Percentiles rank a stretch among this genome's conserved stretches.
Evolutionary conservation across 2,888 invertebrate species (phyloP).

Genomic region (Dermolepida albohirtum): DNA sequence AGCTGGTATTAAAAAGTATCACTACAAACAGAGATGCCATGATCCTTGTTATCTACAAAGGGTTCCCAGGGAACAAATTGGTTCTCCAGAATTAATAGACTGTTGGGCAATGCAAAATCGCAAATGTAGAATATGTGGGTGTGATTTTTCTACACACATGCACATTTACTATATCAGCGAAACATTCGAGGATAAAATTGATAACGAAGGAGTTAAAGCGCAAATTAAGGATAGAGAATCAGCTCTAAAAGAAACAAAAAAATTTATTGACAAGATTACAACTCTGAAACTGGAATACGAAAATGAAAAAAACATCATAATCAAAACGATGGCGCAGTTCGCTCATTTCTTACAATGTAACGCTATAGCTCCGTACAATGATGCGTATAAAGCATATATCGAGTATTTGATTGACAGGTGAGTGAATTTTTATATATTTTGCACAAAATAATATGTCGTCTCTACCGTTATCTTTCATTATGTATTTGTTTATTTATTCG

Average conservation of each 20-base stretch:
- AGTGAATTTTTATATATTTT: no score
- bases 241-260: conserved; percentile 48
- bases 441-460: no score
- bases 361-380: conserved; percentile 59
- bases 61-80: conserved; percentile 57
- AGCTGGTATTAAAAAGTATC: conserved; percentile 53
- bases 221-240: conserved; percentile 49
- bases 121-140: conserved; percentile 54
- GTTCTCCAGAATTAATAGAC: conserved; percentile 54
- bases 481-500: no score
- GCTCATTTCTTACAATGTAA: conserved; percentile 59
- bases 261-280: conserved; percentile 51
- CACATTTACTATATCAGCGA: conserved; percentile 60
- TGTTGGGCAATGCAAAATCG: conserved; percentile 57
- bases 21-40: conserved; percentile 59
- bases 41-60: conserved; percentile 58
- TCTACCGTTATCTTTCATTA: no score
- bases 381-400: conserved; percentile 58
- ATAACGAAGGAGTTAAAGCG: conserved; percentile 52
- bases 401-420: conserved; percentile 58
- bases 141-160: conserved; percentile 58
- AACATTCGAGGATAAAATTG: conserved; percentile 52
- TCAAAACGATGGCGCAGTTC: conserved; percentile 57
- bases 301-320: conserved; percentile 54
- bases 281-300: conserved; percentile 45